Evolutionary conservation across 2,113 vertebrate species (phyloP), one percentile per base, ranked within the genome.

Genomic region (Pelodiscus sinensis): DNA sequence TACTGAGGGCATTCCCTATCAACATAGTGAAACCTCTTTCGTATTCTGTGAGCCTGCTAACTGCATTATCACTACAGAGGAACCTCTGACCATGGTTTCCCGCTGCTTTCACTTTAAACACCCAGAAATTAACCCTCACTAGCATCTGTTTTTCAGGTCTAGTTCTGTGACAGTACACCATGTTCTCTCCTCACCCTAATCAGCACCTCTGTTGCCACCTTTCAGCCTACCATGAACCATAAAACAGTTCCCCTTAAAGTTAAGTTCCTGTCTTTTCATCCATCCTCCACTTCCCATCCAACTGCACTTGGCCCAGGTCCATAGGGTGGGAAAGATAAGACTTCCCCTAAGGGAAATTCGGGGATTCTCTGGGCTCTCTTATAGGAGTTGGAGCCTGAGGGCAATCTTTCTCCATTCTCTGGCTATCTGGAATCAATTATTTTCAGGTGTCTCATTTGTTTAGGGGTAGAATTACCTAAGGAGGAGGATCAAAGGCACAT

Each of bases 101-200:
- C 87, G 80, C 90, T 83, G 80, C 85, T 91, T 87, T 60, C 79
- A 87, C 52, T 91, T 87, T 52, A 84, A 79, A 65, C 60, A 85
- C 68, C 19, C 85, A 71, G 58, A 87, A 91, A 58, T 62, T 88
- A 77, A 84, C 88, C 77, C 91, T 88, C 51, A n/a, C 68, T 68
- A 81, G 82, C 82, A 85, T 85, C 91, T 85, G 56, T 81, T 87
- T 92, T 88, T 88, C 82, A 88, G 55, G 44, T 88, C 79, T 75
- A 71, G 82, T 85, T 79, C 77, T 58, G 57, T 83, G 4, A 73
- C 78, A 31, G 81, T 89, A 57, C 65, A 31, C 9, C n/a, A 35
- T 18, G 16, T 71, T 71, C 65, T 71, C n/a, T 11, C 29, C n/a
- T 9, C 73, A 44, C 22, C 38, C 38, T 50, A 77, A 77, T 77